These are phyloP conservation scores for Operophtera brumata DNA, from an alignment of 2,888 invertebrate species.

Conservation along the genomic window DNA sequence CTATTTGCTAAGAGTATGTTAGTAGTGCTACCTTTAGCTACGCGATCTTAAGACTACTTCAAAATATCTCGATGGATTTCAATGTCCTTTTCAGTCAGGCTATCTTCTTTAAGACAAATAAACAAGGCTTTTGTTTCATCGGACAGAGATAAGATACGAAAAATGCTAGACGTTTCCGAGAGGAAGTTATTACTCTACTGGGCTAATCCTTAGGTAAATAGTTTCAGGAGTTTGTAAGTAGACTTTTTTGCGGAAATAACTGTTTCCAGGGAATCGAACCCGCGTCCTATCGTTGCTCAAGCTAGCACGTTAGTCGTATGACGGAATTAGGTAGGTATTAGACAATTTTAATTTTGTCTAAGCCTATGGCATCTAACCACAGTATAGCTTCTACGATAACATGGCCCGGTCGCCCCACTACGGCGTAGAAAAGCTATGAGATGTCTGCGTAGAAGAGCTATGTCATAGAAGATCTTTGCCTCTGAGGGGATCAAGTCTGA, in stretches of 20 bases:
- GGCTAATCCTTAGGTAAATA: too few species aligned
- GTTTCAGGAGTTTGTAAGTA: too few species aligned
- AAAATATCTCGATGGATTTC: neutral
- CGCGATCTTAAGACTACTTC: neutral
- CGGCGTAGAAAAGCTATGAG: constrained; percentile 11
- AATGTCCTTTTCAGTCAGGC: constrained; percentile 1
- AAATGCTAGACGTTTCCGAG: neutral
- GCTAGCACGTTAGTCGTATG: too few species aligned
- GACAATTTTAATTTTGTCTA: too few species aligned
- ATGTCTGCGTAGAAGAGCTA: constrained; percentile 12
- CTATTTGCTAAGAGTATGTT: neutral
- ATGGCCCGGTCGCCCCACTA: neutral
- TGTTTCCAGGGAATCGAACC: too few species aligned
- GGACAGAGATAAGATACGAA: constrained; percentile 19
- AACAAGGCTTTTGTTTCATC: constrained; percentile 6
- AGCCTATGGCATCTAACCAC: too few species aligned
- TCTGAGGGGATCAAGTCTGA: too few species aligned
- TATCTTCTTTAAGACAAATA: constrained; percentile 5
- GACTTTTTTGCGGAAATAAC: too few species aligned
- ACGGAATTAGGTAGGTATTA: too few species aligned
- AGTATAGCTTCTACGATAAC: neutral
- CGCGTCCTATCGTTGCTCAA: too few species aligned
- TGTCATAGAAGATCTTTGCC: neutral
- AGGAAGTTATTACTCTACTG: neutral
- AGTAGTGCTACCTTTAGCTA: neutral